Evolutionary conservation across 1,140 invertebrate genomes (phyloP).

Genomic region (Nixonia krombeini): DNA sequence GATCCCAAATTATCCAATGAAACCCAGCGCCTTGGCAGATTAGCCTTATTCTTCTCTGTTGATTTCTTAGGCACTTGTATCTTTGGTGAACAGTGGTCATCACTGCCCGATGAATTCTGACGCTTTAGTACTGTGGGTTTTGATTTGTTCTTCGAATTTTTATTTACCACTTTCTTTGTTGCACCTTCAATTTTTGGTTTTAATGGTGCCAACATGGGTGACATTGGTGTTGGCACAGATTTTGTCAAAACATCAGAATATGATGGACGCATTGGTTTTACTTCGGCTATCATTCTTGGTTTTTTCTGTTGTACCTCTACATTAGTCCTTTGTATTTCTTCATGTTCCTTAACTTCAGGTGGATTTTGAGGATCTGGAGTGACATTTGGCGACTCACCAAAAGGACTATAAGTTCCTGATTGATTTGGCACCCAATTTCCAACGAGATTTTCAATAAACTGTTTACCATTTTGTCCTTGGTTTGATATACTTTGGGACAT

Average conservation of each 20-base stretch:
- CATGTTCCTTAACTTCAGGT: slow-evolving; percentile 40
- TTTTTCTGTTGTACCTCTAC: slow-evolving; percentile 70
- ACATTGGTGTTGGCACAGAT: slow-evolving; percentile 70
- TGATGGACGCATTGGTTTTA: slow-evolving; percentile 86
- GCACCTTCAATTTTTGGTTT: slow-evolving; percentile 62
- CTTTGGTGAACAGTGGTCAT: slow-evolving; percentile 71
- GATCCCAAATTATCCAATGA: slow-evolving; percentile 64
- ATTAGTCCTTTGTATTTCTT: slow-evolving; percentile 49
- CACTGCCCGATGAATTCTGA: slow-evolving; percentile 72
- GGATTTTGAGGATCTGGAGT: slow-evolving; percentile 54
- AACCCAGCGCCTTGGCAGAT: slow-evolving; percentile 65
- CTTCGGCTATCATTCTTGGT: slow-evolving; percentile 84
- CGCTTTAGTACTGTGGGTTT: slow-evolving; percentile 65
- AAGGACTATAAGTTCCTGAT: slow-evolving; percentile 86
- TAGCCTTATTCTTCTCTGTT: slow-evolving; percentile 59
- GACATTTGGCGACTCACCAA: slow-evolving; percentile 76
- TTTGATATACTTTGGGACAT: slow-evolving; percentile 48
- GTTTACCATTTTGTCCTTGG: slow-evolving; percentile 66
- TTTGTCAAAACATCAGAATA: slow-evolving; percentile 88
- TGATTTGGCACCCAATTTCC: slow-evolving; percentile 87
- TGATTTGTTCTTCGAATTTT: slow-evolving; percentile 61
- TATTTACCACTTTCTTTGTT: slow-evolving; percentile 56
- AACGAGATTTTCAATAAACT: slow-evolving; percentile 81
- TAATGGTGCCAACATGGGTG: slow-evolving; percentile 53
- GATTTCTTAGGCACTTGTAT: slow-evolving; percentile 58